phyloP scores from a whole-genome alignment of 2,888 invertebrate genomes.

The Pseudococcus longispinus region DNA sequence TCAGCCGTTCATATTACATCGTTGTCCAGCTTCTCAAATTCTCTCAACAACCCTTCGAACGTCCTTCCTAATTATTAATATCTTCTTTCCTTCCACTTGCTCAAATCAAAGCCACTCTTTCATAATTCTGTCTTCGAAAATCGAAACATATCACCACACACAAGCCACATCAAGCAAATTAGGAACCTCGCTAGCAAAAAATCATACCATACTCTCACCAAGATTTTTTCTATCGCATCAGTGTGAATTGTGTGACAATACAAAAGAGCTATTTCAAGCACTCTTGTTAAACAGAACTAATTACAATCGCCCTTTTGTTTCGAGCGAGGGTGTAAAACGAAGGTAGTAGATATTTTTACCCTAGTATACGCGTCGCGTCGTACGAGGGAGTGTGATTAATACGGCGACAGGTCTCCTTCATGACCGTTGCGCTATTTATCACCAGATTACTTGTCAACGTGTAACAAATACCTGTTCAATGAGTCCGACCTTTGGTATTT shows the following conservation, averaged over 20 bases:
- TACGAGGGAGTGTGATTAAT: constrained; percentile 31
- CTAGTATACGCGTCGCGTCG: neutral
- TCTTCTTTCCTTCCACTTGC: too few relatives aligned
- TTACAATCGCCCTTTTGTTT: constrained; percentile 44
- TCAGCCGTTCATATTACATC: too few relatives aligned
- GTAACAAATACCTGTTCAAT: constrained; percentile 38
- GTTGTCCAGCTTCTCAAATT: too few relatives aligned
- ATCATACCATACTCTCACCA: neutral
- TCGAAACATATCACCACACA: too few relatives aligned
- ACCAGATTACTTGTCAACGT: constrained; percentile 44
- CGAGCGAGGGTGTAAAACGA: constrained; percentile 1
- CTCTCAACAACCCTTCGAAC: too few relatives aligned
- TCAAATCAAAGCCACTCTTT: too few relatives aligned
- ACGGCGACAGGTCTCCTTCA: constrained; percentile 34
- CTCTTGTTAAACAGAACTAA: constrained; percentile 46
- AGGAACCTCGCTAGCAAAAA: neutral
- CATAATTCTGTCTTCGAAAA: too few relatives aligned
- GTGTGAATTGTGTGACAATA: constrained; percentile 1
- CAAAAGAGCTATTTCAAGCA: constrained; percentile 40
- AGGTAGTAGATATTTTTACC: constrained; percentile 8
- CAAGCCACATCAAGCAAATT: too few relatives aligned
- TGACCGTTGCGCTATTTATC: constrained; percentile 35
- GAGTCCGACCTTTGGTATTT: constrained; percentile 28
- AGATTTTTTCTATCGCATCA: neutral
- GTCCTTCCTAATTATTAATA: too few relatives aligned